Conservation (phyloP, 2,888 invertebrate genomes). For the Hipparchia semele region DNA sequence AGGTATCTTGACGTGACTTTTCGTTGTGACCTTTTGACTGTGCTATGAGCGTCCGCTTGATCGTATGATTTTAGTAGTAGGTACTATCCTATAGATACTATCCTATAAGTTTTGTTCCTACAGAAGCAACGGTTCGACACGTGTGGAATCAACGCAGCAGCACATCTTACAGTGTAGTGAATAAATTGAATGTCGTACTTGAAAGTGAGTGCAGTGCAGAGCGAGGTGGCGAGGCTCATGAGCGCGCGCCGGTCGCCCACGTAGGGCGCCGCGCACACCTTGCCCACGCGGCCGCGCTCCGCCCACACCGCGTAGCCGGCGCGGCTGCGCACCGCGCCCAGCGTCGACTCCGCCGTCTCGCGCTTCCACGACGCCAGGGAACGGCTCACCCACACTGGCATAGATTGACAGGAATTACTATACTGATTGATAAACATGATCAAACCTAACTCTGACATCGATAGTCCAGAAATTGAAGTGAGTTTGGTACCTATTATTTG, state of each 20-base stretch:
- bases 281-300: constrained; percentile 91
- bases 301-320: constrained; percentile 94
- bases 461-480: no score
- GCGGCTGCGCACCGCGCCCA: constrained; percentile 86
- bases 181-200: constrained; percentile 75
- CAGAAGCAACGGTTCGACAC: no score
- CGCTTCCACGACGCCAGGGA: constrained; percentile 85
- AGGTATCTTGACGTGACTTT: no score
- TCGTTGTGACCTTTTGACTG: no score
- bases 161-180: neutral
- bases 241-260: constrained; percentile 85
- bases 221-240: constrained; percentile 88
- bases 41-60: no score
- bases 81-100: no score
- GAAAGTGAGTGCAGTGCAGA: constrained; percentile 90
- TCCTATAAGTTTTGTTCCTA: no score
- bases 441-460: no score
- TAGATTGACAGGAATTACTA: neutral
- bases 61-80: no score
- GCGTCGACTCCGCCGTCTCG: constrained; percentile 86
- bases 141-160: no score
- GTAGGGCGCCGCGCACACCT: constrained; percentile 91
- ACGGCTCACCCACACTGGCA: constrained; percentile 88
- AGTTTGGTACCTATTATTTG: no score
- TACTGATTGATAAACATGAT: no score